Conservation (phyloP, 2,797 vertebrate species). For the Neosilurus hyrtlii region DNA sequence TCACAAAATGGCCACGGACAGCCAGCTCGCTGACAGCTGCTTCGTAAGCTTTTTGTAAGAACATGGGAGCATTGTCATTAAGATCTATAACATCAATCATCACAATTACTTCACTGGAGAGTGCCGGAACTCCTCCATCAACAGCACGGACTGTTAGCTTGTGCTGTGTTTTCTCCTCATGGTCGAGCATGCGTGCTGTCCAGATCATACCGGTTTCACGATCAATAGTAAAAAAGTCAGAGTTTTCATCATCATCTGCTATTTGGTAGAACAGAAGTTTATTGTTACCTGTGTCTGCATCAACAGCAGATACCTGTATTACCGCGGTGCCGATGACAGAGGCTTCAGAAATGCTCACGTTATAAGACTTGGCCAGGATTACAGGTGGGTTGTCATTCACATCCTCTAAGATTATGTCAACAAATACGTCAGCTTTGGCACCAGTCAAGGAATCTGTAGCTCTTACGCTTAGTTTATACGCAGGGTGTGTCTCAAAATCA, state of each 20-base stretch:
- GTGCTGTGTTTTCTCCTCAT: slow-evolving; percentile 81
- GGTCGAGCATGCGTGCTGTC: slow-evolving; percentile 81
- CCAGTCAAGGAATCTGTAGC: slow-evolving; percentile 93
- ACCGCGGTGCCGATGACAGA: slow-evolving; percentile 84
- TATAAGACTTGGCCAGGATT: slow-evolving; percentile 79
- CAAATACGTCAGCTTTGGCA: slow-evolving; percentile 89
- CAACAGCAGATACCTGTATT: slow-evolving; percentile 82
- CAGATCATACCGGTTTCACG: slow-evolving; percentile 83
- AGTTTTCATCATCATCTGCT: slow-evolving; percentile 79
- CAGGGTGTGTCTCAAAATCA: slow-evolving; percentile 94
- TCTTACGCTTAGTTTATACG: slow-evolving; percentile 89
- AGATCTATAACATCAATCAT: slow-evolving; percentile 84
- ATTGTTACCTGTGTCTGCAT: slow-evolving; percentile 86
- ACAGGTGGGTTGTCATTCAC: slow-evolving; percentile 90
- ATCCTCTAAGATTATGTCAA: slow-evolving; percentile 92
- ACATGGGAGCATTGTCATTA: slow-evolving; percentile 90
- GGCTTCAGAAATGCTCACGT: slow-evolving; percentile 86
- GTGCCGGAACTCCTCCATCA: slow-evolving; percentile 87
- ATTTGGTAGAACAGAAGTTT: slow-evolving; percentile 86
- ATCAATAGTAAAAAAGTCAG: slow-evolving; percentile 85
- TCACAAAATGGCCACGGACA: slow-evolving; percentile 86
- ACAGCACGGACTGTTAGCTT: slow-evolving; percentile 80
- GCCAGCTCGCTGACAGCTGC: slow-evolving; percentile 86
- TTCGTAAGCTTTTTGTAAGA: slow-evolving; percentile 82
- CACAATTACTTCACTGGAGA: slow-evolving; percentile 81